Base-by-base conservation (phyloP, 2,888 invertebrate species). In the Leptinotarsa juncta region DNA sequence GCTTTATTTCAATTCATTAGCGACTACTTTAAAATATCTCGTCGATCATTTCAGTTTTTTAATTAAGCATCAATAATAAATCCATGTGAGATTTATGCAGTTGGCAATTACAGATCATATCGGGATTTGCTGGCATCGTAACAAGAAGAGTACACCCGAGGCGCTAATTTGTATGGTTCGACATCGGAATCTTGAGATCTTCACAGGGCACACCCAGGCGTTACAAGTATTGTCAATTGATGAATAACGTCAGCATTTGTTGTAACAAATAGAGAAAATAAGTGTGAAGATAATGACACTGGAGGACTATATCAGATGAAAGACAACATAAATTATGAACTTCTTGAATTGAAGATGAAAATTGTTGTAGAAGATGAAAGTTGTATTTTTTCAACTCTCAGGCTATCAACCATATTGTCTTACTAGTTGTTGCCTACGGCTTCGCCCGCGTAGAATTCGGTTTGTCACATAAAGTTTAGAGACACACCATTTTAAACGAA, bases 91-190 rank as follows among this genome's bases (percentile, higher is more conserved):
- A 84, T 84, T 84, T 85, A 84, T 83, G 82, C 79, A 76, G 79
- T 79, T 79, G 79, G 80, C 82, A 84, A 83, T 83, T 82, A 82
- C 81, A 83, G 84, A 84, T 84, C 81, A 80, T 81, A 84, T 83
- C 82, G 79, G 81, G 79, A 81, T 83, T 80, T 80, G 81, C 81
- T 68, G 67, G 70, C 53, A 50, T 50, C 42, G 71, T 50, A 70
- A 75, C 70, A 69, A 67, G 70, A 70, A 70, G 75, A 69, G 65
- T 70, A 18, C 70, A 71, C 77, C 75, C 49, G 49, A 32, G 75
- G 77, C 77, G 70, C 70, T 77, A 75, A 77, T 77, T 77, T 75
- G 75, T 75, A 71, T 68, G 71, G 70, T 72, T 74, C 75, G 74
- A 70, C 74, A 72, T 70, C 69, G 77, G 72, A 71, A 75, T 72